A percentile compares a stretch with the other conserved stretches of the same genome.
These are phyloP conservation scores for Stenopsyche tienmushanensis DNA, from an alignment of 1,140 invertebrate species.

Conservation along the genomic window DNA sequence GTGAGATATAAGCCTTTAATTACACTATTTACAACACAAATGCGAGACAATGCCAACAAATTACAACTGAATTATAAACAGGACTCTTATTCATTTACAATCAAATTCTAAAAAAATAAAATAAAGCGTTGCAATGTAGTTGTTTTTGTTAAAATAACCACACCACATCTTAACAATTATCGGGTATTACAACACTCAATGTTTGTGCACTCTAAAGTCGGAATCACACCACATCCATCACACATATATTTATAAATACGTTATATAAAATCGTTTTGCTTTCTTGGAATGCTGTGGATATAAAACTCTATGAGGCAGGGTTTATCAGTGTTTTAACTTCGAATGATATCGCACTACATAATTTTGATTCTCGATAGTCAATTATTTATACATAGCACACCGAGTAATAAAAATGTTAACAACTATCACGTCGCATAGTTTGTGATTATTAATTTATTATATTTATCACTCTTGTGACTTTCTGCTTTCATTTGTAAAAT, in stretches of 20 bases:
- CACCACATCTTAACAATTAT: slow-evolving; percentile 29
- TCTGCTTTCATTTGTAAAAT: slow-evolving; percentile 27
- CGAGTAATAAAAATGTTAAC: slow-evolving; percentile 15
- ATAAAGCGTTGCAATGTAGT: slow-evolving; percentile 26
- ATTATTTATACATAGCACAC: slow-evolving; percentile 20
- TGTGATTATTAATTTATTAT: not conserved
- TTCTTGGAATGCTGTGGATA: slow-evolving; percentile 42
- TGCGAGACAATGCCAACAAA: slow-evolving; percentile 40
- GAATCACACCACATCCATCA: slow-evolving; percentile 38
- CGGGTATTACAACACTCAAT: slow-evolving; percentile 39
- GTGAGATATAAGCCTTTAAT: slow-evolving; percentile 41
- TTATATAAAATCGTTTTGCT: slow-evolving; percentile 29
- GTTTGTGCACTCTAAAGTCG: slow-evolving; percentile 39
- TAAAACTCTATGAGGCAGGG: slow-evolving; percentile 36
- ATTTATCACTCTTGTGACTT: slow-evolving; percentile 12
- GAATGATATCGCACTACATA: slow-evolving; percentile 27
- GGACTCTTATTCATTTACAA: slow-evolving; percentile 22
- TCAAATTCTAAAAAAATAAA: slow-evolving; percentile 39
- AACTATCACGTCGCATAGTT: not conserved
- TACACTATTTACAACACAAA: slow-evolving; percentile 43
- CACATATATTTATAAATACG: slow-evolving; percentile 34
- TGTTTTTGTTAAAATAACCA: slow-evolving; percentile 1
- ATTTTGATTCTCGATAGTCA: slow-evolving; percentile 13
- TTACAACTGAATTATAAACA: slow-evolving; percentile 32
- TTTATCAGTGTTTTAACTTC: slow-evolving; percentile 27